Evolutionary conservation across 2,888 invertebrate genomes (phyloP).

Genomic region (Tortrix viridana): DNA sequence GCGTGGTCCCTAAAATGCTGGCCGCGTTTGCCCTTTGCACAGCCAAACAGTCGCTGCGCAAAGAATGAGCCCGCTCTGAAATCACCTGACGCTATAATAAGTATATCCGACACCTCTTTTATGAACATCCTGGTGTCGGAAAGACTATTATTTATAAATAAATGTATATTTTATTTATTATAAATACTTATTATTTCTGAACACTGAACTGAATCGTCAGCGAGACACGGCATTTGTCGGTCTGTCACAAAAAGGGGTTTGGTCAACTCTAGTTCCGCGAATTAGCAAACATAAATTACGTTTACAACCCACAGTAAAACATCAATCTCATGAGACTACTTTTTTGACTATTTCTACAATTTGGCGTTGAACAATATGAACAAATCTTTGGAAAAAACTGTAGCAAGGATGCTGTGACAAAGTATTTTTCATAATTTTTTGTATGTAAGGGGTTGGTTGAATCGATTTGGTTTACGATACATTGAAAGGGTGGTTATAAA

Average conservation of each 20-base stretch:
- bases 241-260: conserved; percentile 56
- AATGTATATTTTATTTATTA: too few relatives aligned
- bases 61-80: too few relatives aligned
- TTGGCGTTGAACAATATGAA: conserved; percentile 33
- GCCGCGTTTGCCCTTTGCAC: too few relatives aligned
- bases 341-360: conserved; percentile 47
- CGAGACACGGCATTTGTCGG: conserved; percentile 46
- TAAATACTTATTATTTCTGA: too few relatives aligned
- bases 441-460: conserved; percentile 43
- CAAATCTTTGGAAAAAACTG: conserved; percentile 42
- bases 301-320: conserved; percentile 65
- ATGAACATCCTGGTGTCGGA: too few relatives aligned
- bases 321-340: conserved; percentile 64
- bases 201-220: background rate
- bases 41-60: too few relatives aligned
- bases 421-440: conserved; percentile 4
- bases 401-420: conserved; percentile 46
- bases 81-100: too few relatives aligned
- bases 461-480: conserved; percentile 64
- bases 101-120: too few relatives aligned
- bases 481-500: conserved; percentile 65
- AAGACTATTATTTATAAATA: too few relatives aligned
- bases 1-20: too few relatives aligned
- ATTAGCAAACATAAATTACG: conserved; percentile 71
- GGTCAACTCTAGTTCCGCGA: conserved; percentile 71